Conservation (phyloP, 1,140 invertebrate genomes). For the Nilaparvata lugens region DNA sequence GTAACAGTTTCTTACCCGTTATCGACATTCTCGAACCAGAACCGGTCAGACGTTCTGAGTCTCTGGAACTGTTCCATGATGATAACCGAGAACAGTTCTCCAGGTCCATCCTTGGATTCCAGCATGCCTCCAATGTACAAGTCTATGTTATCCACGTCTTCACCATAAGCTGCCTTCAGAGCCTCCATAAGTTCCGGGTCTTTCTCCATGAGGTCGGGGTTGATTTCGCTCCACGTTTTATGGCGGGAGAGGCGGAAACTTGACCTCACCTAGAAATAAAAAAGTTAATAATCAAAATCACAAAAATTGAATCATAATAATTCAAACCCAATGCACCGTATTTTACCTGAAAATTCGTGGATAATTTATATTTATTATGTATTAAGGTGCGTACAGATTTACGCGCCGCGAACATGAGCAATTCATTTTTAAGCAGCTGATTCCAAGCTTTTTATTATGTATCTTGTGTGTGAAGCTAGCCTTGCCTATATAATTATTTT, state of each 20-base stretch:
- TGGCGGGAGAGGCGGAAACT: conserved; percentile 52
- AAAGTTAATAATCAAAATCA: too few species aligned
- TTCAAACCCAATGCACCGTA: too few species aligned
- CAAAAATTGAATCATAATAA: too few species aligned
- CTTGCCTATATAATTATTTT: too few species aligned
- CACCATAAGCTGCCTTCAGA: conserved; percentile 66
- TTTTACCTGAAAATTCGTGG: too few species aligned
- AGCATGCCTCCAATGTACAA: conserved; percentile 98
- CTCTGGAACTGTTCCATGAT: conserved; percentile 91
- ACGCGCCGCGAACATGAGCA: too few species aligned
- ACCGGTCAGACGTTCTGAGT: conserved; percentile 88
- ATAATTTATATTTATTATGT: too few species aligned
- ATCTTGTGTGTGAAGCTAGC: too few species aligned
- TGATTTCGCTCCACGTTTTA: conserved; percentile 70
- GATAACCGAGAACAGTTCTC: conserved; percentile 80
- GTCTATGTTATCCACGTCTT: conserved; percentile 81
- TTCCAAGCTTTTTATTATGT: too few species aligned
- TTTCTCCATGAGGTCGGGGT: conserved; percentile 67
- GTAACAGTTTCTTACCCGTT: conserved; percentile 69
- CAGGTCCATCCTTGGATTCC: conserved; percentile 81
- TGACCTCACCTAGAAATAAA: conserved; percentile 37
- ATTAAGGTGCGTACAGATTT: too few species aligned
- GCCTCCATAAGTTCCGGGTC: conserved; percentile 67
- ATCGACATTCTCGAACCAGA: conserved; percentile 96
- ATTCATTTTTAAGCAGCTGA: too few species aligned